These are phyloP conservation scores for Clinocottus analis DNA, from an alignment of 2,113 vertebrate species.

Conservation along the genomic window DNA sequence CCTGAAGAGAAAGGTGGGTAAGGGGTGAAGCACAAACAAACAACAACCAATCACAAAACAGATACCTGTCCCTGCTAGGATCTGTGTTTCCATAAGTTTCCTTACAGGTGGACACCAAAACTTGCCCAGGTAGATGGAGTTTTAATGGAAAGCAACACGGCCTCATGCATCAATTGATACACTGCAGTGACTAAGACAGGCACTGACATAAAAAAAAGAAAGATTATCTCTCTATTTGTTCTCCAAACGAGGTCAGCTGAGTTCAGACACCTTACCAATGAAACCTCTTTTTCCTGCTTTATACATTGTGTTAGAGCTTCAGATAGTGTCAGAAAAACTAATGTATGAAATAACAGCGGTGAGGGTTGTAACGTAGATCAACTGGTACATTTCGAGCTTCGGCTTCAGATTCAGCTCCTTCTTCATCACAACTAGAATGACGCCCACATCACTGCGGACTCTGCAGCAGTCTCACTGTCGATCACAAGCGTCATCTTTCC, in stretches of 20 bases:
- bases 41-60: not conserved
- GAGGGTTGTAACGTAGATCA: not conserved
- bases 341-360: not conserved
- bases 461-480: too few species aligned
- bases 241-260: not conserved
- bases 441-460: too few species aligned
- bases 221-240: not conserved
- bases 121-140: not conserved
- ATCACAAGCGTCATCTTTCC: too few species aligned
- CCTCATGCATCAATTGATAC: not conserved
- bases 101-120: not conserved
- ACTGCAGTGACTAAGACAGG: not conserved
- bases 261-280: not conserved
- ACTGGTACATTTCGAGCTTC: not conserved
- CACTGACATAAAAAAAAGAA: not conserved
- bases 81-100: not conserved
- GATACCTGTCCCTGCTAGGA: not conserved
- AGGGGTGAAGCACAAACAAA: not conserved
- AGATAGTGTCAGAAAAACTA: too few species aligned
- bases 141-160: not conserved
- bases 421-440: not conserved
- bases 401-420: not conserved
- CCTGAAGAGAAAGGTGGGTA: conserved; percentile 74
- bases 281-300: not conserved
- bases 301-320: too few species aligned